Percentiles rank a stretch among this genome's conserved stretches.
Conservation (phyloP, 2,888 invertebrate genomes). For the Seira ritae region DNA sequence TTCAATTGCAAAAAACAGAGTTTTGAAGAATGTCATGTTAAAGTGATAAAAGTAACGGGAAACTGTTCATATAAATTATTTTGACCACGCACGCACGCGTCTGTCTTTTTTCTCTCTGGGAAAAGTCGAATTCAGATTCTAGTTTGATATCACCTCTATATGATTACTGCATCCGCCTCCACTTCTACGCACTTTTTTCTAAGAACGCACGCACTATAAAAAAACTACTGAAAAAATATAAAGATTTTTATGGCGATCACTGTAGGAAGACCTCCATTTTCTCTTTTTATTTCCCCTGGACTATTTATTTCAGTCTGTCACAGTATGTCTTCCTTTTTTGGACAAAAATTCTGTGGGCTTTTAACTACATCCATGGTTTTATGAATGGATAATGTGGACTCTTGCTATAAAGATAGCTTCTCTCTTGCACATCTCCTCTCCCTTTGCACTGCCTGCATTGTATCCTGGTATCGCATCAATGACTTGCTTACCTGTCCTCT, state of each 20-base stretch:
- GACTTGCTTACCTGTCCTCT: too few relatives aligned
- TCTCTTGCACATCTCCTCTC: not conserved
- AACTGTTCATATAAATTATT: not conserved
- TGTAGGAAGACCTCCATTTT: constrained; percentile 16
- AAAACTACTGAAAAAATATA: constrained; percentile 20
- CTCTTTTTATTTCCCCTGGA: constrained; percentile 14
- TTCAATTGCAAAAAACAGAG: too few relatives aligned
- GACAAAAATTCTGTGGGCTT: constrained; percentile 37
- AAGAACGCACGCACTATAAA: not conserved
- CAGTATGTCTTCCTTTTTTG: constrained; percentile 30
- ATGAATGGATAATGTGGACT: not conserved
- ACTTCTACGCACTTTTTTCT: too few relatives aligned
- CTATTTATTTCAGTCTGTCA: constrained; percentile 40
- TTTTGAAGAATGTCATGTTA: too few relatives aligned
- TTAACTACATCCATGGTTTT: constrained; percentile 5
- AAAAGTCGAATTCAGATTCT: not conserved
- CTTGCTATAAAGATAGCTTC: not conserved
- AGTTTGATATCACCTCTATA: not conserved
- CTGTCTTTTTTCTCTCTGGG: not conserved
- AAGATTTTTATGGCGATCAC: not conserved
- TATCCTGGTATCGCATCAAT: too few relatives aligned
- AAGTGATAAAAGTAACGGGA: not conserved
- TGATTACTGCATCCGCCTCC: too few relatives aligned
- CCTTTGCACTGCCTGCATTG: not conserved
- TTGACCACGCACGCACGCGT: constrained; percentile 2